A percentile compares a stretch with the other conserved stretches of the same genome.
Evolutionary conservation across 2,113 vertebrate genomes (phyloP).

Genomic region (Epinephelus cyanopodus): DNA sequence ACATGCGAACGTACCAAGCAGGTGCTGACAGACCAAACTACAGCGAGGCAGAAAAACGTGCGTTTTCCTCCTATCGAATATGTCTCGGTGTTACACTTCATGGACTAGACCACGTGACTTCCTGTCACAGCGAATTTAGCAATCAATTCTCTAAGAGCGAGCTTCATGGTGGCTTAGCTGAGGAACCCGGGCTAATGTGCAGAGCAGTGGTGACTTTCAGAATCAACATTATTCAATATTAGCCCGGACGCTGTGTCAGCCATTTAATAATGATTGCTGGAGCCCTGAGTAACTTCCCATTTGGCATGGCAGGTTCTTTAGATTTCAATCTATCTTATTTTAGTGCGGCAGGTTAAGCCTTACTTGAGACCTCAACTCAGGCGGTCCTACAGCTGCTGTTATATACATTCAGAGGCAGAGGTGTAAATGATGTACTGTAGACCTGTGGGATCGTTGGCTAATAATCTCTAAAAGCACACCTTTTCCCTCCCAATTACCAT

Average conservation of each 20-base stretch:
- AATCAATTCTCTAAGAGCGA: constrained; percentile 64
- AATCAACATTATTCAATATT: constrained; percentile 58
- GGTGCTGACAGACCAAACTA: constrained; percentile 63
- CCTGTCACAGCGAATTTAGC: constrained; percentile 75
- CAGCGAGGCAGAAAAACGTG: constrained; percentile 53
- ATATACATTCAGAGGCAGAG: constrained; percentile 33
- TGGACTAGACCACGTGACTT: constrained; percentile 62
- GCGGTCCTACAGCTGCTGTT: constrained; percentile 9
- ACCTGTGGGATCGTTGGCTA: constrained; percentile 76
- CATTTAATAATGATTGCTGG: constrained; percentile 34
- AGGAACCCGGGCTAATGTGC: constrained; percentile 54
- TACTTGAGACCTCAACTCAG: constrained; percentile 13
- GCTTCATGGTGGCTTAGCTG: constrained; percentile 64
- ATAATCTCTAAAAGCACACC: constrained; percentile 85
- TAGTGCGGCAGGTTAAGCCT: constrained; percentile 10
- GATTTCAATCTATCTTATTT: constrained; percentile 34
- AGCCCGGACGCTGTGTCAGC: constrained; percentile 40
- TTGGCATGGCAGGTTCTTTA: constrained; percentile 23
- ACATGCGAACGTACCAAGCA: constrained; percentile 52
- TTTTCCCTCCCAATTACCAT: constrained; percentile 83
- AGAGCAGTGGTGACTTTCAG: constrained; percentile 51
- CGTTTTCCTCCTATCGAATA: constrained; percentile 64
- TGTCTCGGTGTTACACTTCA: constrained; percentile 67
- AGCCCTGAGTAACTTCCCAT: constrained; percentile 29
- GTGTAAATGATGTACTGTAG: constrained; percentile 54